Conservation (phyloP, 2,888 invertebrate species). For the Patella ulyssiponensis region DNA sequence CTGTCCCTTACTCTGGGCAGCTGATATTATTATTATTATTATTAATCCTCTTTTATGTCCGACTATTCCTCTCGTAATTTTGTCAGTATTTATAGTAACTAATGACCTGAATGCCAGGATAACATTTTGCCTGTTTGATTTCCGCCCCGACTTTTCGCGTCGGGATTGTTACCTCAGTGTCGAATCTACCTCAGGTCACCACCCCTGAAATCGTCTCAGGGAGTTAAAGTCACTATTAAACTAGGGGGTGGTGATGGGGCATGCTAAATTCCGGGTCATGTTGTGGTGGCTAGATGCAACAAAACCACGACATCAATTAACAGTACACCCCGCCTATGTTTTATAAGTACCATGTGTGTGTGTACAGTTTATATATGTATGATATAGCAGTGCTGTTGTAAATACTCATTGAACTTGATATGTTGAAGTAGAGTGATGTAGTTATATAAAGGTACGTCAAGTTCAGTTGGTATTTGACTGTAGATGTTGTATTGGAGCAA, state of each 20-base stretch:
- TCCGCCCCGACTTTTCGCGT: background rate
- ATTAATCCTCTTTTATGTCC: constrained; percentile 9
- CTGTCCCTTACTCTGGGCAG: constrained; percentile 1
- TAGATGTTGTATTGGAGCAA: too few species aligned
- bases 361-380: background rate
- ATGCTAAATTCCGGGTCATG: constrained; percentile 10
- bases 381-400: background rate
- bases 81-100: constrained; percentile 6
- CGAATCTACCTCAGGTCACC: constrained; percentile 5
- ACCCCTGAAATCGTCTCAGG: constrained; percentile 10
- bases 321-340: constrained; percentile 1
- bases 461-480: too few species aligned
- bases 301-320: background rate
- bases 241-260: constrained; percentile 10
- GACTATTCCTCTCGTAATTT: constrained; percentile 7
- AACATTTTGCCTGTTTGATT: constrained; percentile 5
- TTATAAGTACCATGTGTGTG: background rate
- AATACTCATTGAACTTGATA: constrained; percentile 3
- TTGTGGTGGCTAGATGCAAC: background rate
- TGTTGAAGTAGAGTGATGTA: background rate
- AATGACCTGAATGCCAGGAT: constrained; percentile 6
- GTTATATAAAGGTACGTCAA: too few species aligned
- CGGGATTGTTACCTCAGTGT: constrained; percentile 13
- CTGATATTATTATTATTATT: background rate
- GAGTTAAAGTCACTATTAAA: constrained; percentile 5